Percentiles rank a stretch among this genome's conserved stretches.
phyloP scores from a whole-genome alignment of 2,888 invertebrate species.

The Thera obeliscata region DNA sequence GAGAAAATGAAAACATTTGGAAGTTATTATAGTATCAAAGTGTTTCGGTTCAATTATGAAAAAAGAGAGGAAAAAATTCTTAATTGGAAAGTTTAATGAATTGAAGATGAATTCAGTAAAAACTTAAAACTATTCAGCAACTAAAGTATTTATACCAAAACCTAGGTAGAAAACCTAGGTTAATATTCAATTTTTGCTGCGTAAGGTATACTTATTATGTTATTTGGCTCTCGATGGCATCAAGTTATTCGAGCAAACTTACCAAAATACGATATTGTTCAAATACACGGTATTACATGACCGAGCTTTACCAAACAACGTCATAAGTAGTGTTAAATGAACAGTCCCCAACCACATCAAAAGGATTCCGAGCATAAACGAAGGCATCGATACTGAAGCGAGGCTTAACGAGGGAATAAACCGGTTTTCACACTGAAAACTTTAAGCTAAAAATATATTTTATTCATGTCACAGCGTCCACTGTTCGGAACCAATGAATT shows the following conservation, averaged over 20 bases:
- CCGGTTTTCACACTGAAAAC: slow-evolving; percentile 50
- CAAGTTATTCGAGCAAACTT: not conserved
- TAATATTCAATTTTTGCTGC: too few relatives aligned
- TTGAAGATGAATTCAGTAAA: too few relatives aligned
- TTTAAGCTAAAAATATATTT: slow-evolving; percentile 59
- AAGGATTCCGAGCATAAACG: slow-evolving; percentile 26
- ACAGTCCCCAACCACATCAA: slow-evolving; percentile 18
- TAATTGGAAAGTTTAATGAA: too few relatives aligned
- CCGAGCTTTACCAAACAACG: not conserved
- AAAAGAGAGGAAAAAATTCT: too few relatives aligned
- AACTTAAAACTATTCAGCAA: too few relatives aligned
- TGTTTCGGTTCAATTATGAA: too few relatives aligned
- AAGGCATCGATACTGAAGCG: slow-evolving; percentile 32
- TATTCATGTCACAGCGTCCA: slow-evolving; percentile 59
- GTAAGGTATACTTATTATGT: too few relatives aligned
- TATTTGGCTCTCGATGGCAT: too few relatives aligned
- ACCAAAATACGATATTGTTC: not conserved
- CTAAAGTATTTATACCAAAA: too few relatives aligned
- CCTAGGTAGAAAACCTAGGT: too few relatives aligned
- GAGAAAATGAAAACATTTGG: slow-evolving; percentile 9
- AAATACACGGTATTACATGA: not conserved
- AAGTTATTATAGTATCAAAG: not conserved
- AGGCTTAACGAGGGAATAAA: slow-evolving; percentile 43
- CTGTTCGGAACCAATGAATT: slow-evolving; percentile 63
- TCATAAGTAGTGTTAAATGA: slow-evolving; percentile 5